Conservation (phyloP, 2,888 invertebrate genomes). For the Malacosoma neustria region DNA sequence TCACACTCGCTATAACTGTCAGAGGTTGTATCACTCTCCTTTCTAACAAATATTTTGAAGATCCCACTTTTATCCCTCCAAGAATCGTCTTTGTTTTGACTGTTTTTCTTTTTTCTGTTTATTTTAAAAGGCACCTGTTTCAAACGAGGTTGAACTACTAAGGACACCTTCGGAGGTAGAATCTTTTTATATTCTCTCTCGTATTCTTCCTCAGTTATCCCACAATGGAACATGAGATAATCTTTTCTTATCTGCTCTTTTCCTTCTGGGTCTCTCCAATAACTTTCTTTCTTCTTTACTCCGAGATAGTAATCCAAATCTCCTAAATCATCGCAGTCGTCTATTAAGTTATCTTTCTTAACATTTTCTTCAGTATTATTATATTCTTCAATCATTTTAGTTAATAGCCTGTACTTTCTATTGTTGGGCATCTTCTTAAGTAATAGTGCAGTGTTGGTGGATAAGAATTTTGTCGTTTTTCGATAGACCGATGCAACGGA, state of each 20-base stretch:
- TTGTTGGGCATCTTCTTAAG: slow-evolving; percentile 47
- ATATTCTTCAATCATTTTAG: slow-evolving; percentile 34
- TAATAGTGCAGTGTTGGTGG: slow-evolving; percentile 47
- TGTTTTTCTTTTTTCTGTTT: slow-evolving; percentile 41
- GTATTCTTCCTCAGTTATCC: slow-evolving; percentile 56
- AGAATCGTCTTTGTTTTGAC: slow-evolving; percentile 40
- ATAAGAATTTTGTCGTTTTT: slow-evolving; percentile 59
- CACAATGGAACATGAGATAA: slow-evolving; percentile 57
- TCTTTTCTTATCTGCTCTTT: slow-evolving; percentile 61
- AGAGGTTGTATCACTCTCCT: slow-evolving; percentile 56
- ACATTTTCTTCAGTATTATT: slow-evolving; percentile 12
- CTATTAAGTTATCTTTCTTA: slow-evolving; percentile 14
- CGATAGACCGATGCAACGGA: slow-evolving; percentile 58
- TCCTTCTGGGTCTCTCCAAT: slow-evolving; percentile 54
- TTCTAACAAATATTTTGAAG: slow-evolving; percentile 50
- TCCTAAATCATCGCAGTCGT: slow-evolving; percentile 41
- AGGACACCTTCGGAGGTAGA: slow-evolving; percentile 27
- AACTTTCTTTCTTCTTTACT: slow-evolving; percentile 50
- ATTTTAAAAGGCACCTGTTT: slow-evolving; percentile 67
- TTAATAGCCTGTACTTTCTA: slow-evolving; percentile 32
- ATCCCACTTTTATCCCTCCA: slow-evolving; percentile 55
- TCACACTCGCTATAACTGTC: slow-evolving; percentile 67
- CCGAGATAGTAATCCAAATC: slow-evolving; percentile 63
- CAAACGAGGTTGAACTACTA: slow-evolving; percentile 34
- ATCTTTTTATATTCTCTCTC: slow-evolving; percentile 39